phyloP scores from a whole-genome alignment of 2,113 vertebrate genomes.

The Acrocephalus kingi region DNA sequence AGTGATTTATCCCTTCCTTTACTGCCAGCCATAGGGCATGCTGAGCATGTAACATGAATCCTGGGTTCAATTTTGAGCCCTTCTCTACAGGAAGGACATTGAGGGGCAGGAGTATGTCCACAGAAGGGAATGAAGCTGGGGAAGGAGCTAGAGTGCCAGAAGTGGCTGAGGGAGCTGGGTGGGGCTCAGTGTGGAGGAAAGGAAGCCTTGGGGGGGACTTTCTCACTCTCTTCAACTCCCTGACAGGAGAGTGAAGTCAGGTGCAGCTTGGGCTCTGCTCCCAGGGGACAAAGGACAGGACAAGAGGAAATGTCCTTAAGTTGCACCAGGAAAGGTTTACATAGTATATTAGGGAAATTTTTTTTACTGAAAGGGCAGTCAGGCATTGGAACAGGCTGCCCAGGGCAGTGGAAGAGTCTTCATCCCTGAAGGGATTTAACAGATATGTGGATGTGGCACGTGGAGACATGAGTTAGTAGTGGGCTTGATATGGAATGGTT shows the following conservation, averaged over 20 bases:
- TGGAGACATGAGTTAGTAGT: not conserved
- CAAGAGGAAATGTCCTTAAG: not conserved
- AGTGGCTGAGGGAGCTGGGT: not conserved
- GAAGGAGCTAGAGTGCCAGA: not conserved
- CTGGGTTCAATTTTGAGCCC: not conserved
- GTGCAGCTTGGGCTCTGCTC: not conserved
- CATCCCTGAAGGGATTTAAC: not conserved
- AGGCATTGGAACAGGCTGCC: not conserved
- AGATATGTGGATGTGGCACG: not conserved
- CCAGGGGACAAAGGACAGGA: not conserved
- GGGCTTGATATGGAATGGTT: no score
- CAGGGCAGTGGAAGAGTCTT: not conserved
- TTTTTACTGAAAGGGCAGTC: not conserved
- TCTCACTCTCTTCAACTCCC: not conserved
- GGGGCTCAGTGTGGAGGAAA: not conserved
- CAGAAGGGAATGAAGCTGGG: not conserved
- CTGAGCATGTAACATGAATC: not conserved
- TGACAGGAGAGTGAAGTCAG: not conserved
- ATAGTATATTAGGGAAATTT: not conserved
- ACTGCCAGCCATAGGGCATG: not conserved
- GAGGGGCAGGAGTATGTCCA: not conserved
- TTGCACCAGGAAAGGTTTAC: not conserved
- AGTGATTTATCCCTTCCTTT: not conserved
- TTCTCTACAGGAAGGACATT: not conserved
- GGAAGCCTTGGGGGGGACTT: not conserved